These are phyloP conservation scores for Zophobas morio DNA, from an alignment of 1,140 invertebrate species.

Conservation along the genomic window DNA sequence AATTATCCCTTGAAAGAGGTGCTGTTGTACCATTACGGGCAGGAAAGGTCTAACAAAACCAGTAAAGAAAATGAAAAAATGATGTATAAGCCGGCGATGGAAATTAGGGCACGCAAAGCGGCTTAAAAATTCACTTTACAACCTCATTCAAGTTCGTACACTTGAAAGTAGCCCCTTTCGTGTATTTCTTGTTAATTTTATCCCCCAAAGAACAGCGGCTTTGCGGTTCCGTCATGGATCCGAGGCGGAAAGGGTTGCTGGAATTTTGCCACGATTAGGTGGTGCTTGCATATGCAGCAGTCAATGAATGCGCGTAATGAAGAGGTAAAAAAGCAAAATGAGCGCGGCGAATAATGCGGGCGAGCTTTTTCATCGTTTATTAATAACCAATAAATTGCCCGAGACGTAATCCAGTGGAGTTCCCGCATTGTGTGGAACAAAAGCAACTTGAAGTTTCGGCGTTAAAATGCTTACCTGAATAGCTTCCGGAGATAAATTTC, in stretches of 20 bases:
- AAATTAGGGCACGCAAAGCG: conserved; percentile 34
- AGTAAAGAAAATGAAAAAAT: conserved; percentile 14
- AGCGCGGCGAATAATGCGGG: not conserved
- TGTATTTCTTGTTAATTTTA: conserved; percentile 32
- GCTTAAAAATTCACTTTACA: conserved; percentile 37
- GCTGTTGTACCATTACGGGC: conserved; percentile 1
- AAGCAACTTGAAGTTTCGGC: conserved; percentile 27
- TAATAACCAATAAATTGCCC: conserved; percentile 22
- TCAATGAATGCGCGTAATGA: no score
- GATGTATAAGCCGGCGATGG: conserved; percentile 12
- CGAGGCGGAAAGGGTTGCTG: not conserved
- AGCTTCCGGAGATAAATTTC: conserved; percentile 42
- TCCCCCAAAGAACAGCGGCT: conserved; percentile 4
- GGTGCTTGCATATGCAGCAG: no score
- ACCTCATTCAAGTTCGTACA: conserved; percentile 24
- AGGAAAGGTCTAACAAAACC: conserved; percentile 5
- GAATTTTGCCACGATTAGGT: not conserved
- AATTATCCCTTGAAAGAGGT: conserved; percentile 14
- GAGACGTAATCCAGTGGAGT: conserved; percentile 3
- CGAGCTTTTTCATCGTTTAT: conserved; percentile 16
- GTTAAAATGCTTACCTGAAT: conserved; percentile 34
- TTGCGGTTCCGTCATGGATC: no score
- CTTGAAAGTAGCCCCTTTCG: conserved; percentile 7
- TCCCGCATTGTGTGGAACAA: conserved; percentile 14
- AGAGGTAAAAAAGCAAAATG: not conserved